Percentiles rank a stretch among this genome's conserved stretches.
These are phyloP conservation scores for Limnothrissa miodon DNA, from an alignment of 2,113 vertebrate genomes.

Conservation along the genomic window DNA sequence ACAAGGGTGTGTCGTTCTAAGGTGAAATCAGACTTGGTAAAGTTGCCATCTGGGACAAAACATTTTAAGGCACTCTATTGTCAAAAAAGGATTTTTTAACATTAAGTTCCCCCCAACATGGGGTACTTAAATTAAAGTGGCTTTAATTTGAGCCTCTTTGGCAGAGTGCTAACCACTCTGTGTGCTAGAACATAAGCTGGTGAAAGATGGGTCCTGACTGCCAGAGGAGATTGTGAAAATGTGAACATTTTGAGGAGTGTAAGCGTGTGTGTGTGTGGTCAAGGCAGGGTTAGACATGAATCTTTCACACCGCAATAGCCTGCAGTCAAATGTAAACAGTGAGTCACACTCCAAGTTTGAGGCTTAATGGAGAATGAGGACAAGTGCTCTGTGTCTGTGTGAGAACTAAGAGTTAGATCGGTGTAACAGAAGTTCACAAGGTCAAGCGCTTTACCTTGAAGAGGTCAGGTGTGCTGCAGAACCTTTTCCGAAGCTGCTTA, in stretches of 20 bases:
- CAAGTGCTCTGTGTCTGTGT: not conserved
- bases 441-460: not conserved
- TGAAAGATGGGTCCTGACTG: not conserved
- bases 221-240: not conserved
- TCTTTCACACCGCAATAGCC: slow-evolving; percentile 29
- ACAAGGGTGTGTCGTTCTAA: not conserved
- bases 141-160: not conserved
- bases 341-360: not conserved
- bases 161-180: not conserved
- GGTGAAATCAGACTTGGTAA: not conserved
- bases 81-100: not conserved
- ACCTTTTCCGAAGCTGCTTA: not conserved
- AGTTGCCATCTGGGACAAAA: not conserved
- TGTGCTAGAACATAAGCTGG: not conserved
- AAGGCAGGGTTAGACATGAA: slow-evolving; percentile 29
- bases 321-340: slow-evolving; percentile 15
- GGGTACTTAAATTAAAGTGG: not conserved
- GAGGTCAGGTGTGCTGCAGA: not conserved
- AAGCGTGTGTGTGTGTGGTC: not conserved
- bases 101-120: no score
- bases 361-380: not conserved
- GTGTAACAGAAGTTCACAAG: not conserved
- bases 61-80: not conserved
- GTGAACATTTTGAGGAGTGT: not conserved
- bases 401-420: not conserved